These are phyloP conservation scores for Rhineura floridana DNA, from an alignment of 2,113 vertebrate species.

Conservation along the genomic window DNA sequence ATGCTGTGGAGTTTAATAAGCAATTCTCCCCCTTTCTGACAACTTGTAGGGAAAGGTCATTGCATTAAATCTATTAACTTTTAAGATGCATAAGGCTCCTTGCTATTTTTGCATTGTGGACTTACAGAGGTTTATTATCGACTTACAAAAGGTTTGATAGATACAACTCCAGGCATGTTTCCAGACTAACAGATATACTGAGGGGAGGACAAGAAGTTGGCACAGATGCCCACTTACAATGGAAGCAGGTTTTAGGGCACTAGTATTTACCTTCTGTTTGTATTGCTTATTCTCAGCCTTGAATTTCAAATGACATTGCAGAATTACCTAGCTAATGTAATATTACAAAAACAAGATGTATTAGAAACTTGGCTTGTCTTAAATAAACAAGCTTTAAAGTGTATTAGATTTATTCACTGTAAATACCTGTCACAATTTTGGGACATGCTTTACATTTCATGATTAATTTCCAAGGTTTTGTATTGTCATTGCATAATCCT, in stretches of 20 bases:
- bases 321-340: conserved; percentile 34
- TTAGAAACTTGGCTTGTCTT: conserved; percentile 25
- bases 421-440: conserved; percentile 16
- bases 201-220: conserved; percentile 43
- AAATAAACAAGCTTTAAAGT: conserved; percentile 27
- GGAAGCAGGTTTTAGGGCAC: conserved; percentile 47
- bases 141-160: conserved; percentile 61
- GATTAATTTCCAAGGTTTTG: conserved; percentile 3
- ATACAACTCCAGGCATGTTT: conserved; percentile 68
- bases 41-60: conserved; percentile 47
- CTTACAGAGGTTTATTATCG: background rate
- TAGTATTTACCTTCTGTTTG: conserved; percentile 53
- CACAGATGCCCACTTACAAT: conserved; percentile 19
- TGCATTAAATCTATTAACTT: background rate
- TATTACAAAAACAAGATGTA: conserved; percentile 56
- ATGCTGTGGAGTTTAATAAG: conserved; percentile 36
- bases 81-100: background rate
- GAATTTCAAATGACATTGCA: conserved; percentile 60
- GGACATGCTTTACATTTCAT: conserved; percentile 21
- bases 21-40: conserved; percentile 4
- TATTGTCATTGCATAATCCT: background rate
- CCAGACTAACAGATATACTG: conserved; percentile 56
- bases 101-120: conserved; percentile 20
- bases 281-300: conserved; percentile 30
- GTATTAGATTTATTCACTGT: conserved; percentile 13